Evolutionary conservation across 2,113 vertebrate genomes (phyloP), one percentile per base, ranked within the genome.

Genomic region (Aleadryas rufinucha): DNA sequence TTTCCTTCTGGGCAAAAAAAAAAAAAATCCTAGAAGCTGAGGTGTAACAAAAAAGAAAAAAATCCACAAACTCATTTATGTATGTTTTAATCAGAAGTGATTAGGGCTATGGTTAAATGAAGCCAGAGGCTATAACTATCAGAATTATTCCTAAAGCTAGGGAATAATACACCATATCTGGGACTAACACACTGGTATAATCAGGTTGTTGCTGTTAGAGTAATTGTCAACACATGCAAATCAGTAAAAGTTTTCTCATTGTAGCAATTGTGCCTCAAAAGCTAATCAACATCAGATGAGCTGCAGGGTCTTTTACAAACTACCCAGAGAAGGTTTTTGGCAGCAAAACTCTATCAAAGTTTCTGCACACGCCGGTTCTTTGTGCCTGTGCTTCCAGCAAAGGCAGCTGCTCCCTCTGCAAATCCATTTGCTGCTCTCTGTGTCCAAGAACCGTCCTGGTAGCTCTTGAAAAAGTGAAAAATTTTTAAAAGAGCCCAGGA

Each of bases 41-140:
- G 72, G 59, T 79, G 26, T 69, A 79, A 69, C 57, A 44, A 82
- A 33, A 53, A 18, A 10, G 18, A 7, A 19, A 87, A 63, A 94
- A 45, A n/a, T 35, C 35, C 80, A 83, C 81, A 94, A 93, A 85
- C 23, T 53, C 90, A 91, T 96, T 91, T 95, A 82, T 91, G 87
- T 93, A 66, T 90, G 91, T 97, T 96, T 97, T 95, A 97, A 97
- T 96, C 94, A 95, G 92, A 93, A 95, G 69, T 85, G 92, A 93
- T 96, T 96, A 92, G 80, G 90, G 76, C 71, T 92, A 28, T 71
- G 82, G 92, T 76, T 96, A 96, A 96, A 97, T 91, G 93, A 95
- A 86, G 92, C 95, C 89, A 83, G 75, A 87, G 91, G 96, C 89
- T 78, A 71, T 71, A 77, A 70, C 82, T 54, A 87, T 78, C 78